Conservation (phyloP, 2,797 vertebrate species). For the Ctenochaetus hawaiiensis region DNA sequence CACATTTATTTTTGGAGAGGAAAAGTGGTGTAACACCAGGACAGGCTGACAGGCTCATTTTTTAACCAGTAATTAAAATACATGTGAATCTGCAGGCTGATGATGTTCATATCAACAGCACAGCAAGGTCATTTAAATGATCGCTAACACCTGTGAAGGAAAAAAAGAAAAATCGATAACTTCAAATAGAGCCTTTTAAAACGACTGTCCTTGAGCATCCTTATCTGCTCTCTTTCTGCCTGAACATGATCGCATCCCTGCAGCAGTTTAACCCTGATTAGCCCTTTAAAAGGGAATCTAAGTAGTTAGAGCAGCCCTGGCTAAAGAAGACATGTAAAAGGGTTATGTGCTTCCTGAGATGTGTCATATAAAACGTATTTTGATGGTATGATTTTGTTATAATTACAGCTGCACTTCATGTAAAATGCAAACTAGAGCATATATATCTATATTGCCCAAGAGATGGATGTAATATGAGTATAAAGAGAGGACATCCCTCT, state of each 20-base stretch:
- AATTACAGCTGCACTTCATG: neutral
- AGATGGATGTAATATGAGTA: neutral
- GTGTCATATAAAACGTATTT: neutral
- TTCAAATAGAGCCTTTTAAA: conserved; percentile 45
- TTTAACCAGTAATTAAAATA: conserved; percentile 20
- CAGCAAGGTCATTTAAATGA: conserved; percentile 38
- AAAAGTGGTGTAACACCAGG: neutral
- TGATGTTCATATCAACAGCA: conserved; percentile 1
- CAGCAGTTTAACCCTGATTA: conserved; percentile 56
- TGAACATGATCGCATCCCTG: conserved; percentile 47
- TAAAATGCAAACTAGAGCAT: neutral
- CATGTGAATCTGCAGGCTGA: neutral
- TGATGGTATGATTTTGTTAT: neutral
- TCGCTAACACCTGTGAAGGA: neutral
- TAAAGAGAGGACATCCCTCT: neutral
- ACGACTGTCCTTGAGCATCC: conserved; percentile 45
- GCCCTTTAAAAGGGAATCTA: conserved; percentile 15
- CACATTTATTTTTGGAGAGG: neutral
- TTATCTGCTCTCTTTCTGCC: conserved; percentile 41
- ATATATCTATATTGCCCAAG: neutral
- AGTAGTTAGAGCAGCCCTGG: neutral
- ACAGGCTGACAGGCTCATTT: neutral
- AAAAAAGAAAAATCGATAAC: conserved; percentile 47
- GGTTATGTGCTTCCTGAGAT: neutral
- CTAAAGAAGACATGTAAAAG: conserved; percentile 18